Conservation (phyloP, 2,888 invertebrate species). For the Pseudoips prasinana region DNA sequence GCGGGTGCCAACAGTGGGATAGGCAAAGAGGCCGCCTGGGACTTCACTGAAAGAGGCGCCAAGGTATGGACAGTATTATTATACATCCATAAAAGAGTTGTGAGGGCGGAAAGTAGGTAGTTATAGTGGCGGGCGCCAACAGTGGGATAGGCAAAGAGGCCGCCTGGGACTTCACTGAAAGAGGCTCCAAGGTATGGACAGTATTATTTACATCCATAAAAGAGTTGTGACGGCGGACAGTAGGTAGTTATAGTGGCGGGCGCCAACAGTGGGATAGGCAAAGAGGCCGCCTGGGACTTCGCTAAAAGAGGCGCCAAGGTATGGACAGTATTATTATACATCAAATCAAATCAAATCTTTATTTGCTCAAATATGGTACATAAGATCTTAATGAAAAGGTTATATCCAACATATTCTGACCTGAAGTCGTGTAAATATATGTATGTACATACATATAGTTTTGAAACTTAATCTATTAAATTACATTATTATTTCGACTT, state of each 20-base stretch:
- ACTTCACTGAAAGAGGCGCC: conserved; percentile 88
- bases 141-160: conserved; percentile 92
- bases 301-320: conserved; percentile 88
- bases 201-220: no score
- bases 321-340: no score
- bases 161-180: conserved; percentile 85
- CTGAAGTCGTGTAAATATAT: no score
- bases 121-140: conserved; percentile 91
- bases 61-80: conserved; percentile 76
- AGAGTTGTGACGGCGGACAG: conserved; percentile 78
- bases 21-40: conserved; percentile 87
- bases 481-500: no score
- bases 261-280: conserved; percentile 91
- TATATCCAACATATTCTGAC: no score
- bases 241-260: conserved; percentile 89
- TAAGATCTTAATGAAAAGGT: no score
- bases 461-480: no score
- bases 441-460: no score
- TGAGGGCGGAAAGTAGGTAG: conserved; percentile 82
- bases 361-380: no score
- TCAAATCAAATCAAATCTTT: no score
- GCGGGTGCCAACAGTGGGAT: conserved; percentile 93
- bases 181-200: conserved; percentile 84
- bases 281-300: conserved; percentile 86
- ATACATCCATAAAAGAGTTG: conserved; percentile 73